Evolutionary conservation across 2,888 invertebrate species (phyloP), one percentile per base, ranked within the genome.

Genomic region (Tipula vernalis): DNA sequence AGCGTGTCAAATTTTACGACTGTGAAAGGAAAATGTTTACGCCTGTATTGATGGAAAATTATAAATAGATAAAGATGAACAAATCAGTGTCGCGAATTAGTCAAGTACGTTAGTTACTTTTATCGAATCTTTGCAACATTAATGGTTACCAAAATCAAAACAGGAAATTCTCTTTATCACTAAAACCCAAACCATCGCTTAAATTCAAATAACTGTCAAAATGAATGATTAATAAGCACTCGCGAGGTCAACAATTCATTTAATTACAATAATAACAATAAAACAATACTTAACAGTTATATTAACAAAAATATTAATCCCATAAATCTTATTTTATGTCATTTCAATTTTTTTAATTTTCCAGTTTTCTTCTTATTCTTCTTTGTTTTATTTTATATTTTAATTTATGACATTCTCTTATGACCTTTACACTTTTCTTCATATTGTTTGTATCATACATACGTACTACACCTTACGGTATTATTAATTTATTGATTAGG

Each of bases 281-380:
- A 44, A 2, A 8, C 44, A 44, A 3, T 44, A 28, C 28, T 28
- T 28, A 44, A 44, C 12, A 51, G 51, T 51, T n/a, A 51, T 51
- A 51, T 44, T 44, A 13, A 15, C 5, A 71, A 28, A 28, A 28
- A 28, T 28, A 28, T 1, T 71, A 28, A 28, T 28, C 28, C 10
- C 71, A 71, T 71, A 71, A 71, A 71, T 71, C 71, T 71, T 71
- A 71, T 71, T 71, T 71, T 71, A 71, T 71, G 71, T 71, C 71
- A 71, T 71, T 71, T 71, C 71, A 71, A 71, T 71, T 71, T 28
- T 71, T 15, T n/a, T 51, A 6, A 28, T 28, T 71, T 71, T 71
- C 12, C 71, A 18, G 10, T 71, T 71, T 71, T 71, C 28, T 13
- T 12, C 51, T 51, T 51, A 15, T 1, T 1, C 51, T 51, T 51